Base-by-base conservation (phyloP, 2,888 invertebrate species). In the Sminthurinus aureus region DNA sequence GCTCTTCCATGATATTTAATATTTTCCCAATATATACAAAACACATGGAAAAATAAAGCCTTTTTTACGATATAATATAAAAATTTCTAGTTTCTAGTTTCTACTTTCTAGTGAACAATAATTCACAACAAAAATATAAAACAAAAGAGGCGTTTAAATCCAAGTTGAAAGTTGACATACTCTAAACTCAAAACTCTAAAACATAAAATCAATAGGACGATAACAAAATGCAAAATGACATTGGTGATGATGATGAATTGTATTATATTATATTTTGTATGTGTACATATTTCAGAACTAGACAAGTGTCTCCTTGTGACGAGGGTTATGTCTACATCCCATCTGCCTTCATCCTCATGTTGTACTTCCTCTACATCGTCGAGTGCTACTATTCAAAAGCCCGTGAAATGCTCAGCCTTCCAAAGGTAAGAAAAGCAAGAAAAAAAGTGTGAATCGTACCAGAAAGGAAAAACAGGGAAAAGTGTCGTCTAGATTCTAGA, bases 301-400 rank as follows among this genome's bases (percentile, higher is more conserved):
- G 93, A 12, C 92, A 93, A 78, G 93, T 93, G 89, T 94, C 94
- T 0, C 95, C 95, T 0, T 96, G 95, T 90, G 94, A 95, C 89
- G 94, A 95, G 85, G 95, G 95, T 77, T 95, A 95, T 91, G 93
- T 95, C 84, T 95, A 95, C 91, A 94, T 96, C 86, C 95, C 95
- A 9, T 93, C 95, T 83, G 95, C 95, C 22, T 94, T 95, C 90
- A 94, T 95, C 89, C 92, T 94, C 78, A 93, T 95, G 90, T 91
- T 96, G 64, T 96, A 96, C 91, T 91, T 95, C 87, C 94, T 95
- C 73, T 96, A 96, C 90, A 91, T 96, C 88, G 94, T 95, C 89
- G 96, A 96, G 90, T 96, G 96, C 90, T 96, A 95, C 92, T 94
- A 95, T 90, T 94, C 94, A 88, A 94, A 94, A 13, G 94, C 94